Base-by-base conservation (phyloP, 2,113 vertebrate genomes). In the Castor canadensis region DNA sequence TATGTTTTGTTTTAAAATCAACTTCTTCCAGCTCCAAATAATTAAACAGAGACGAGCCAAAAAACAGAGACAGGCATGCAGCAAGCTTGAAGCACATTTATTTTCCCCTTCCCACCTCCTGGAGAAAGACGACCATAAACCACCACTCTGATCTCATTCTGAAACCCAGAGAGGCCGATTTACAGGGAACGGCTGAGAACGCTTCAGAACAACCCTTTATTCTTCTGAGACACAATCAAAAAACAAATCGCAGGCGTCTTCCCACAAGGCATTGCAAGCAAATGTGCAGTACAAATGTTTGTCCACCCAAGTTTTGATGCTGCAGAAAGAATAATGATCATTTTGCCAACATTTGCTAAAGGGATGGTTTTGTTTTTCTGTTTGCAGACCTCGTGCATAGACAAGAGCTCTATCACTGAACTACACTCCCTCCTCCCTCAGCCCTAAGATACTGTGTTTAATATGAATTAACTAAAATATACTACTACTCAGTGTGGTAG, bases 1-100 rank as follows among this genome's bases (percentile, higher is more conserved):
- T 93, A 66, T 96, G 95, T 95, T 98, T 98, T 83, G 62, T 97
- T 97, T 97, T 97, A 96, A 96, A 95, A 96, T 93, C 81, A 94
- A 82, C 73, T 94, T 69, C 69, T 93, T 94, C 93, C 96, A 95
- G 93, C 75, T 95, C 93, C 91, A 95, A 94, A 91, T 85, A 92
- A 95, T 95, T 92, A 95, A 97, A 94, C 82, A 81, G 94, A 71
- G 40, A 94, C 77, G 60, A 96, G 93, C 85, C 95, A 95, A 92
- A 84, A 72, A 72, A 56, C 71, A 92, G 52, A 93, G 89, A 72
- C n/a, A 92, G 66, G 95, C 96, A 84, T 0, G 81, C 35, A 90
- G 82, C 73, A n/a, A n/a, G 6, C 60, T 49, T 4, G 52, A 75
- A 64, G 64, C 45, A 32, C 58, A 45, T 66, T 1, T 69, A 22